Percentiles rank a stretch among this genome's conserved stretches.
These are phyloP conservation scores for Piaya cayana DNA, from an alignment of 2,113 vertebrate genomes.

Conservation along the genomic window DNA sequence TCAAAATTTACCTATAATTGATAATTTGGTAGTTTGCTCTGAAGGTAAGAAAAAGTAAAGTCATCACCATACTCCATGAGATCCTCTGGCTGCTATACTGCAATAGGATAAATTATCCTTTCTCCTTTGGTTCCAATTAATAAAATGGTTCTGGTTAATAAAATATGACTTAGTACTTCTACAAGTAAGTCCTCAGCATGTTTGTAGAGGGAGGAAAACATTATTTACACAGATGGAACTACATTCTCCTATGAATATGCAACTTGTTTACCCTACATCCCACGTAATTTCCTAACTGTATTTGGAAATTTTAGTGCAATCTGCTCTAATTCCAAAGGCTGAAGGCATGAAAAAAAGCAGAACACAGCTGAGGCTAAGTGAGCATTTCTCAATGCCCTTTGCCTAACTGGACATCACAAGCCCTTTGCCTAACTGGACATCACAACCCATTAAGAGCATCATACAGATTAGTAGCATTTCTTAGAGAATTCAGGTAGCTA, in stretches of 20 bases:
- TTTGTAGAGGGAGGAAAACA: background rate
- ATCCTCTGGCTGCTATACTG: background rate
- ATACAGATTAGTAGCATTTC: background rate
- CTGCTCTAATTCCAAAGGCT: background rate
- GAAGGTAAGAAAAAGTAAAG: background rate
- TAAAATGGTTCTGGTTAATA: background rate
- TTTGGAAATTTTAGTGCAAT: background rate
- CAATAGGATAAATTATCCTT: background rate
- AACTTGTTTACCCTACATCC: background rate
- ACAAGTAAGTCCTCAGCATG: background rate
- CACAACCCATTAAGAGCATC: background rate
- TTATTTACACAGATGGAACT: background rate
- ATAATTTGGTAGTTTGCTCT: background rate
- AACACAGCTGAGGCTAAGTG: background rate
- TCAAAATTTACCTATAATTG: background rate
- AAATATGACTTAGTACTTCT: background rate
- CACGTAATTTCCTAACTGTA: background rate
- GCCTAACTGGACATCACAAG: background rate
- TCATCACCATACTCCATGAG: rapidly evolving
- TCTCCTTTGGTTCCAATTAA: background rate
- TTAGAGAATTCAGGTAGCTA: background rate
- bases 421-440: background rate
- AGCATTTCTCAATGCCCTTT: background rate
- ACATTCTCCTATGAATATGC: background rate
- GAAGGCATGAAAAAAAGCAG: background rate